Conservation (phyloP, 2,888 invertebrate genomes). For the Ctena decussata region DNA sequence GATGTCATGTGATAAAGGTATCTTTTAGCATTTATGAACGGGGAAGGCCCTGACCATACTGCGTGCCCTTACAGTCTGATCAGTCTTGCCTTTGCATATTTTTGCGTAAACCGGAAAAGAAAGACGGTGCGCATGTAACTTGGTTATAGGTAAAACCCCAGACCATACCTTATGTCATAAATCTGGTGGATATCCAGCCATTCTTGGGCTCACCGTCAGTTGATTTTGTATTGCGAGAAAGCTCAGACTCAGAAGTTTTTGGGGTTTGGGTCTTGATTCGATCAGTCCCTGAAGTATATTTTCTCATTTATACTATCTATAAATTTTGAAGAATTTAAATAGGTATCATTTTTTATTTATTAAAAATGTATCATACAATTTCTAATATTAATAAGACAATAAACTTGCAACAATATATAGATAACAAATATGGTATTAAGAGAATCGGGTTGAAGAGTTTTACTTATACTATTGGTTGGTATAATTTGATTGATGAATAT, state of each 20-base stretch:
- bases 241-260: too few relatives aligned
- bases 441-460: conserved; percentile 41
- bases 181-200: background rate
- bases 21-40: background rate
- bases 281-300: too few relatives aligned
- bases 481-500: conserved; percentile 22
- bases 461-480: conserved; percentile 46
- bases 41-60: background rate
- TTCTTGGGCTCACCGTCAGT: too few relatives aligned
- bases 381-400: conserved; percentile 39
- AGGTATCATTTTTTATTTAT: conserved; percentile 8
- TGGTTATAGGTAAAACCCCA: background rate
- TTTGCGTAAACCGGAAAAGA: background rate
- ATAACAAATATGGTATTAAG: conserved; percentile 42
- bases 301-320: too few relatives aligned
- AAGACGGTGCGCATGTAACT: background rate
- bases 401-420: conserved; percentile 43
- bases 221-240: too few relatives aligned
- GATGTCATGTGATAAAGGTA: background rate
- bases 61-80: background rate
- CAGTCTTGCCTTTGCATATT: background rate
- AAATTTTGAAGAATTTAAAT: background rate
- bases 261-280: too few relatives aligned
- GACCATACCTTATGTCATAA: background rate
- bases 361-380: conserved; percentile 42